Conservation (phyloP, 1,140 invertebrate species). For the Drosophila rufa region DNA sequence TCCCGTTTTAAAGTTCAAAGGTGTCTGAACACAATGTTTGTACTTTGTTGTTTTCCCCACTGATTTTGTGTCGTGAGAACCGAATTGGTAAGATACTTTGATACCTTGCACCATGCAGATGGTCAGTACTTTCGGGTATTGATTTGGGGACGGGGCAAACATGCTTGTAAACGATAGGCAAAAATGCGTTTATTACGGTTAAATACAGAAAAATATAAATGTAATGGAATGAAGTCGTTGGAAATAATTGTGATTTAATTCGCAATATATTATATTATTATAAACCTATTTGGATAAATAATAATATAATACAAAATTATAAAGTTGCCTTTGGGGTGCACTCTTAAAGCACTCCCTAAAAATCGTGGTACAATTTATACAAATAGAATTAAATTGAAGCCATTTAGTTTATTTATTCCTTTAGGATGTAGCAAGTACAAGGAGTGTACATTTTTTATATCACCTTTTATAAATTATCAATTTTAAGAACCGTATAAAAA, state of each 20-base stretch:
- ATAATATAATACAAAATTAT: no score
- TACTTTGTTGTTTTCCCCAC: conserved; percentile 25
- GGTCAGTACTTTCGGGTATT: conserved; percentile 30
- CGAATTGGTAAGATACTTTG: conserved; percentile 52
- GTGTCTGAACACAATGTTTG: conserved; percentile 49
- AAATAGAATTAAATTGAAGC: background rate
- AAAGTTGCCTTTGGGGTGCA: background rate
- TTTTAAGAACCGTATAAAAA: no score
- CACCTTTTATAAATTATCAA: no score
- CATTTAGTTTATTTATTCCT: no score
- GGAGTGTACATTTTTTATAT: no score
- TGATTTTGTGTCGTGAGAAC: conserved; percentile 69
- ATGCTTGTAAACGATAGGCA: background rate
- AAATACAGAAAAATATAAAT: no score
- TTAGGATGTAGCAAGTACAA: no score
- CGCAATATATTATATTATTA: no score
- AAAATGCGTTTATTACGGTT: background rate
- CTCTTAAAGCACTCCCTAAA: background rate
- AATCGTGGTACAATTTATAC: background rate
- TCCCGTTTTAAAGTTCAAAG: conserved; percentile 82
- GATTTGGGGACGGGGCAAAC: conserved; percentile 2
- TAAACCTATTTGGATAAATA: no score
- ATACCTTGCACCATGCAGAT: conserved; percentile 29
- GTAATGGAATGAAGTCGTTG: background rate
- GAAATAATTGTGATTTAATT: background rate